Evolutionary conservation across 1,140 invertebrate genomes (phyloP), one percentile per base, ranked within the genome.

Genomic region (Caerostris extrusa): DNA sequence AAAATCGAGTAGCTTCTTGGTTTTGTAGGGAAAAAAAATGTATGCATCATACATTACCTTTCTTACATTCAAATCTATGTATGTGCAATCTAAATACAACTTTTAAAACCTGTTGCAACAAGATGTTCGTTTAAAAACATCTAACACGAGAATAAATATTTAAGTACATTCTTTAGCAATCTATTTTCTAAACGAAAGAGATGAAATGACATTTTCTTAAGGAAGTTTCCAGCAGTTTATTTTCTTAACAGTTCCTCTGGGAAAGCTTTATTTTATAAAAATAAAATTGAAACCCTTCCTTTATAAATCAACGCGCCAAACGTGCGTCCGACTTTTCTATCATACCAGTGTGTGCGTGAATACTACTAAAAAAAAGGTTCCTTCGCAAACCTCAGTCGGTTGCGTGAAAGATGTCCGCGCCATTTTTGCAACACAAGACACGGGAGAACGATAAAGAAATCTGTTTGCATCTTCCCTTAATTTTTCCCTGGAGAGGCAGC

Each of bases 401-500:
- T 14, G n/a, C n/a, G n/a, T 67, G 12, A 67, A 5, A 67, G n/a
- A 34, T 34, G 64, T 67, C 83, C 3, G 3, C 53, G 55, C 57
- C 86, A 57, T 64, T 64, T 64, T 57, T 17, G 56, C 19, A 53
- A 85, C 53, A 85, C 56, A 81, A 60, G 69, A 67, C 90, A 81
- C 81, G 34, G 34, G 90, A 81, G 90, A 92, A 57, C 90, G 90
- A 92, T 92, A 85, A 92, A 83, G 77, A 83, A 92, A 92, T 92
- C 90, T 92, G 58, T 81, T 67, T 85, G 90, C 90, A 92, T 92
- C 90, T 61, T 92, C 60, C 57, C n/a, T 92, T 92, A 92, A 92
- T 92, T 92, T 85, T 64, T 85, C 90, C 90, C 90, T 57, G 14
- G 90, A 92, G 90, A 85, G 57, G 7, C 12, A 2, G n/a, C 90